Conservation (phyloP, 92 coral and sea anemone species). For the Siderastrea siderea region DNA sequence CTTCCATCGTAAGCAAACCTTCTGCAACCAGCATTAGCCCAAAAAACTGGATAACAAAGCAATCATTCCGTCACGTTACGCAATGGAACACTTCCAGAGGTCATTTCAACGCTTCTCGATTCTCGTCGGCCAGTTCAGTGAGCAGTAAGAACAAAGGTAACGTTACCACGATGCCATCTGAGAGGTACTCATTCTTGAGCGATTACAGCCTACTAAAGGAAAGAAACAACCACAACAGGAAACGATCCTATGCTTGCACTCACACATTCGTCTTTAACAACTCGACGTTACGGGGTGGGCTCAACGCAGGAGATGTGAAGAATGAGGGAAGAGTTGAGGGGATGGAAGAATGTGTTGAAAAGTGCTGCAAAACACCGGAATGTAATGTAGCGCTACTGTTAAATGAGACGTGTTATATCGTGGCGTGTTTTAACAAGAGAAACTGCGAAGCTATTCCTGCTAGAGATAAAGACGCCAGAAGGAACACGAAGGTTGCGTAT, state of each 20-base stretch:
- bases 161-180: not conserved
- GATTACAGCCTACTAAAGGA: slow-evolving; percentile 45
- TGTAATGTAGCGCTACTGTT: slow-evolving; percentile 78
- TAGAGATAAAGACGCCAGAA: not conserved
- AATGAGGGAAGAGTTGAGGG: slow-evolving; percentile 65
- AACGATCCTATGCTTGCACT: slow-evolving; percentile 70
- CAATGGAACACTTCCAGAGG: not conserved
- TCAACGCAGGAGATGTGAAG: slow-evolving; percentile 79
- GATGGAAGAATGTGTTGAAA: slow-evolving; percentile 78
- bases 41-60: not conserved
- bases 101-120: not conserved
- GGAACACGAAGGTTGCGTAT: slow-evolving; percentile 59
- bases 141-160: not conserved
- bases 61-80: not conserved
- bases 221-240: not conserved
- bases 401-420: slow-evolving; percentile 61
- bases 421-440: slow-evolving; percentile 67
- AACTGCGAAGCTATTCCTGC: slow-evolving; percentile 75
- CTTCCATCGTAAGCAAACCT: too few relatives aligned
- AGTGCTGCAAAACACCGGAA: slow-evolving; percentile 82
- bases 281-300: slow-evolving; percentile 76
- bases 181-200: slow-evolving; percentile 22
- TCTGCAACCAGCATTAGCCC: not conserved
- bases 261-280: slow-evolving; percentile 78
- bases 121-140: not conserved